These are phyloP conservation scores for Tenthredo notha DNA, from an alignment of 2,888 invertebrate genomes.

Conservation along the genomic window DNA sequence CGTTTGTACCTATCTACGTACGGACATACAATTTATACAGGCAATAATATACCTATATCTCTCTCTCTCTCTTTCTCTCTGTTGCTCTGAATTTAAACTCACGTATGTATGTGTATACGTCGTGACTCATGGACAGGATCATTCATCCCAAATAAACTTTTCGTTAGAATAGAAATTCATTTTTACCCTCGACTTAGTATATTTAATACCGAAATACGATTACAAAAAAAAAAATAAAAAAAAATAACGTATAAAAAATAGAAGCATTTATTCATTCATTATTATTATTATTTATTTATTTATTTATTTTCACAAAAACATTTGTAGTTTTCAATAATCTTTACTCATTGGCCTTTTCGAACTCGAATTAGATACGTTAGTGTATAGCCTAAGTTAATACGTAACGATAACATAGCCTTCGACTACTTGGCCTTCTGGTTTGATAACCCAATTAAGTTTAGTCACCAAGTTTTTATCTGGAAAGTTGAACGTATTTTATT, in stretches of 20 bases:
- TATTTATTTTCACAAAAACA: background rate
- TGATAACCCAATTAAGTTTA: constrained; percentile 35
- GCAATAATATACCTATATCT: background rate
- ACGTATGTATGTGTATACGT: background rate
- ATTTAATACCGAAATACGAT: background rate
- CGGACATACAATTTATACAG: background rate
- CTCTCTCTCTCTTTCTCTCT: background rate
- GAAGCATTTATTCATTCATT: background rate
- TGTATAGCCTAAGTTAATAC: background rate
- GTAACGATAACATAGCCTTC: background rate
- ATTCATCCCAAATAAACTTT: constrained; percentile 6
- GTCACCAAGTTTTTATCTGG: background rate
- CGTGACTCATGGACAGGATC: constrained; percentile 6
- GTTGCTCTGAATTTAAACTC: background rate
- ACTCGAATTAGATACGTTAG: background rate
- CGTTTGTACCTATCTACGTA: background rate
- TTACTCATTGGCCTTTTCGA: background rate
- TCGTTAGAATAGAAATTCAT: background rate
- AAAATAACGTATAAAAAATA: background rate
- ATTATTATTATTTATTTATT: too few species aligned
- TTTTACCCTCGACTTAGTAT: background rate
- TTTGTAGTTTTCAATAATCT: background rate
- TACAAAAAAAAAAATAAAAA: background rate
- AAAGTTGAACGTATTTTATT: background rate
- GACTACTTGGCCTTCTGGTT: constrained; percentile 7